These are phyloP conservation scores for Thysanoteuthis rhombus DNA, from an alignment of 2,888 invertebrate genomes.

Conservation along the genomic window DNA sequence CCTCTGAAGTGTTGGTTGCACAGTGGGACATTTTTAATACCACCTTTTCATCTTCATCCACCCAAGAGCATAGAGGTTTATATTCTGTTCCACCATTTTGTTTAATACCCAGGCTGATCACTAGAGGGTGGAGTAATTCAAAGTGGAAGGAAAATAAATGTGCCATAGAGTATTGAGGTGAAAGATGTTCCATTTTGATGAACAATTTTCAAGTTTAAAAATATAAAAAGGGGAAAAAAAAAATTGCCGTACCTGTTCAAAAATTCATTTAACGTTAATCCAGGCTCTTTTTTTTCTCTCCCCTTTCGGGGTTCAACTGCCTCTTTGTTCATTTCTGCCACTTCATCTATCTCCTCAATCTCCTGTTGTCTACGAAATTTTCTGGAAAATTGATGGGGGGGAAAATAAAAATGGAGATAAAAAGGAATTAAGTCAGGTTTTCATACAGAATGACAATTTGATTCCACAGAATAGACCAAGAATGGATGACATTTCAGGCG, in stretches of 20 bases:
- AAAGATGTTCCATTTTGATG: too few species aligned
- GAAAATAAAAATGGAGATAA: neutral
- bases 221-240: too few species aligned
- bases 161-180: too few species aligned
- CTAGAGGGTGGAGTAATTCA: too few species aligned
- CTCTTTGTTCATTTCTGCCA: slow-evolving; percentile 21
- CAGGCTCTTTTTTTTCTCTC: neutral
- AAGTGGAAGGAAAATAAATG: too few species aligned
- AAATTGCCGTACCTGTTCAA: neutral
- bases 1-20: too few species aligned
- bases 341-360: slow-evolving; percentile 25
- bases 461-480: neutral
- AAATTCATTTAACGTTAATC: neutral
- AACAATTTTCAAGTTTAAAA: too few species aligned
- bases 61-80: too few species aligned
- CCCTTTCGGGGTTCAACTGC: slow-evolving; percentile 1
- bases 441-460: neutral
- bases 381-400: neutral
- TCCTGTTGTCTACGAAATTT: slow-evolving; percentile 24
- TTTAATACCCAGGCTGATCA: too few species aligned
- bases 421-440: neutral
- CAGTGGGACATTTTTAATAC: too few species aligned
- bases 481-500: neutral
- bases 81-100: too few species aligned
- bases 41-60: too few species aligned